Percentiles rank a stretch among this genome's conserved stretches.
These are phyloP conservation scores for Bagarius yarrelli DNA, from an alignment of 2,113 vertebrate species.

Conservation along the genomic window DNA sequence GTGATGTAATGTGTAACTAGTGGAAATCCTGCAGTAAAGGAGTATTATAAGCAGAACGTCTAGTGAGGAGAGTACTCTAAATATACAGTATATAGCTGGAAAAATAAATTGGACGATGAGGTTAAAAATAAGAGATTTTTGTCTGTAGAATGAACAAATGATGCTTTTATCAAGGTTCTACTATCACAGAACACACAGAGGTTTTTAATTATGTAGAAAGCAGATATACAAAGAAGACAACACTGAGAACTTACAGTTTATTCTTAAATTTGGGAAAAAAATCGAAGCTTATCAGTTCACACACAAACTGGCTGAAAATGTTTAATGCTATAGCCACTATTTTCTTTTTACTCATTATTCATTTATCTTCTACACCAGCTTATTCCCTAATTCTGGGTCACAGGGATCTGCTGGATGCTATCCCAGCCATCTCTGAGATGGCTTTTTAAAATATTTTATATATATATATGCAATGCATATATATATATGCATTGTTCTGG, in stretches of 20 bases:
- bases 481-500: background rate
- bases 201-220: background rate
- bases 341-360: no score
- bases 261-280: slow-evolving; percentile 25
- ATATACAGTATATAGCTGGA: slow-evolving; percentile 24
- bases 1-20: no score
- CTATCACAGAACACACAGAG: background rate
- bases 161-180: background rate
- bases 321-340: background rate
- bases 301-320: slow-evolving; percentile 14
- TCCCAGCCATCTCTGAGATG: no score
- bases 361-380: no score
- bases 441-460: no score
- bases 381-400: no score
- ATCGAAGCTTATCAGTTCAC: background rate
- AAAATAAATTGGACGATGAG: slow-evolving; percentile 31
- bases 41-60: no score
- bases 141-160: slow-evolving; percentile 6
- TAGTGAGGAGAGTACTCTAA: no score
- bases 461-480: no score
- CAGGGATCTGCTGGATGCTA: no score
- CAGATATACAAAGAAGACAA: background rate
- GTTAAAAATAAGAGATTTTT: slow-evolving; percentile 43
- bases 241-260: background rate
- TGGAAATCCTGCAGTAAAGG: no score